Conservation (phyloP, 2,113 vertebrate genomes). For the Felis chaus region DNA sequence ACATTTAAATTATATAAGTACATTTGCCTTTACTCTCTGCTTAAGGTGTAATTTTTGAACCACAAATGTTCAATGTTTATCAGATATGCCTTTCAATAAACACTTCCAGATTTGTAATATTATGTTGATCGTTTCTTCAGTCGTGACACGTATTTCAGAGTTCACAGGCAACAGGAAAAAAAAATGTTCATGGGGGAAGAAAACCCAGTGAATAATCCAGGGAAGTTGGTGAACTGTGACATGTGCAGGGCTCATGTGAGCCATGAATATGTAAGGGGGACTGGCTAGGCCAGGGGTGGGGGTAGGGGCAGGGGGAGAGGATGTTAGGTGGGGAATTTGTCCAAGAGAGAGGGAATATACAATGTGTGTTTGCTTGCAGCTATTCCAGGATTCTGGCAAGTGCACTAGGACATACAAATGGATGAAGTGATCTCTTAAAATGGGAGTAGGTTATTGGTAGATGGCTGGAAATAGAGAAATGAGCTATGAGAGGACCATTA, state of each 20-base stretch:
- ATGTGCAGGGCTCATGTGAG: neutral
- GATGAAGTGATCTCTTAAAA: slow-evolving; percentile 32
- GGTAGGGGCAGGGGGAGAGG: neutral
- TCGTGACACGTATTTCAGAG: slow-evolving; percentile 47
- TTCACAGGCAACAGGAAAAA: slow-evolving; percentile 48
- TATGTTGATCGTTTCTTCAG: slow-evolving; percentile 26
- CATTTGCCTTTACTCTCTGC: slow-evolving; percentile 20
- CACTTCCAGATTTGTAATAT: neutral
- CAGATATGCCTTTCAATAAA: slow-evolving; percentile 7
- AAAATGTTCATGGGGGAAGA: slow-evolving; percentile 53
- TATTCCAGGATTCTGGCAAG: slow-evolving; percentile 7
- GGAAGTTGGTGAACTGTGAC: slow-evolving; percentile 65
- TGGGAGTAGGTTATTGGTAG: neutral
- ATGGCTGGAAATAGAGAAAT: neutral
- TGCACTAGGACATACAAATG: neutral
- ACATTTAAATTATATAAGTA: slow-evolving; percentile 62
- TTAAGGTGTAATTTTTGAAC: slow-evolving; percentile 39
- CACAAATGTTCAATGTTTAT: neutral
- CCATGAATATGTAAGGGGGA: slow-evolving; percentile 62
- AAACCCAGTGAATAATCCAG: slow-evolving; percentile 59
- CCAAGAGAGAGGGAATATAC: neutral
- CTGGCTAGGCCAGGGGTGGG: neutral
- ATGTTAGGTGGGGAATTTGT: neutral
- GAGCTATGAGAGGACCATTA: neutral
- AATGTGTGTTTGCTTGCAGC: slow-evolving; percentile 39